Percentiles rank a stretch among this genome's conserved stretches.
Evolutionary conservation across 35 echinoderm and acorn worm species (phyloP).

Genomic region (Stichopus chloronotus): DNA sequence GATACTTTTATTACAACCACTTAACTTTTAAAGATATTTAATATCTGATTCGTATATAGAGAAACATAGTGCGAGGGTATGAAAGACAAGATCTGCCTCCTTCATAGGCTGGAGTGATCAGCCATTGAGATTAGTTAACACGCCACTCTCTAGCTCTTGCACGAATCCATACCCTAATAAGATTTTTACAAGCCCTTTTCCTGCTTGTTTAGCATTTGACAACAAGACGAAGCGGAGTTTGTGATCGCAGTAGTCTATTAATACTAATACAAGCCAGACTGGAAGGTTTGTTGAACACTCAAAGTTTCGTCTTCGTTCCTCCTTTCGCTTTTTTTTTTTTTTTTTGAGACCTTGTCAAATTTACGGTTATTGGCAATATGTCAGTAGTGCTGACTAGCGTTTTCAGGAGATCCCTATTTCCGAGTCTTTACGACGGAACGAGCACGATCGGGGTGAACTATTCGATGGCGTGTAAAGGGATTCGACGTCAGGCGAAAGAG

Average conservation of each 20-base stretch:
- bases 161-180: constrained; percentile 46
- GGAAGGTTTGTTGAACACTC: constrained; percentile 35
- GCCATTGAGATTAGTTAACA: not conserved
- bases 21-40: constrained; percentile 11
- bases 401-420: constrained; percentile 28
- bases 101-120: not conserved
- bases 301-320: not conserved
- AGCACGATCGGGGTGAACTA: constrained; percentile 31
- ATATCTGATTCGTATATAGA: not conserved
- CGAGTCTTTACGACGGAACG: constrained; percentile 30
- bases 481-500: constrained; percentile 43
- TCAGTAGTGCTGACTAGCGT: constrained; percentile 36
- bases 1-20: constrained; percentile 9
- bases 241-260: constrained; percentile 9
- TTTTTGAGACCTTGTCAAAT: constrained; percentile 36
- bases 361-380: constrained; percentile 57
- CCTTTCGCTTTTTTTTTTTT: not conserved
- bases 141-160: not conserved
- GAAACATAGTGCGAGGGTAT: not conserved
- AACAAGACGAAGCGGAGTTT: constrained; percentile 28
- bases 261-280: constrained; percentile 34
- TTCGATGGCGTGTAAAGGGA: constrained; percentile 28
- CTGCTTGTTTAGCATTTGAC: constrained; percentile 40
- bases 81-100: not conserved
- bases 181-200: constrained; percentile 53